Base-by-base conservation (phyloP, 2,113 vertebrate species). In the Tylochromis polylepis region DNA sequence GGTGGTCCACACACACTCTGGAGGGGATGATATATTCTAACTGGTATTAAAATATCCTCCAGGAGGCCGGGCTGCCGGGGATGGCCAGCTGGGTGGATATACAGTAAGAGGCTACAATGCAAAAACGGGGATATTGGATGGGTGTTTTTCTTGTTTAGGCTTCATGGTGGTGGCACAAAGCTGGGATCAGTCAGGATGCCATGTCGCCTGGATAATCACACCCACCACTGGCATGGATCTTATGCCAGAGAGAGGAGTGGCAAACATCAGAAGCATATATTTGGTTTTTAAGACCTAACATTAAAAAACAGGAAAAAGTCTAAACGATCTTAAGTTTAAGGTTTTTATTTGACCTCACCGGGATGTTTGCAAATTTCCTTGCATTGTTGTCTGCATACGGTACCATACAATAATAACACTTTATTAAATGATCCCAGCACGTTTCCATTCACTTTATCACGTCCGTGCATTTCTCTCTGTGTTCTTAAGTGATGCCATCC, bases 141-240 rank as follows among this genome's bases (percentile, higher is more conserved):
- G 72, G 80, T 29, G 82, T 91, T 83, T 87, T 86, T 85, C 80
- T 51, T 84, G 87, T 91, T 83, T 93, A 79, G 87, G 90, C 83
- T 95, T 93, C 91, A 91, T 65, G 82, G 94, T 91, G 81, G 83
- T 77, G 88, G 89, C 90, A 89, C 92, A 96, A 96, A 96, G 93
- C 95, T 83, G 91, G 93, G 95, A 95, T 95, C 93, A 95, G 93
- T 89, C 65, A 87, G 81, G 70, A 89, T 83, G 88, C 87, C 88
- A 91, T 93, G 94, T 94, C 90, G 85, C 56, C 78, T 60, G 88
- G 91, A 85, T 96, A 94, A 93, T 91, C 88, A 93, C 86, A 93
- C 85, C 90, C 90, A 91, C 87, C 87, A 82, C 87, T 89, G 85
- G 83, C 90, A 90, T 89, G 87, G 55, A 86, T 90, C 81, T 81